Evolutionary conservation across 2,888 invertebrate genomes (phyloP).

Genomic region (Hirtodrosophila alboralis): DNA sequence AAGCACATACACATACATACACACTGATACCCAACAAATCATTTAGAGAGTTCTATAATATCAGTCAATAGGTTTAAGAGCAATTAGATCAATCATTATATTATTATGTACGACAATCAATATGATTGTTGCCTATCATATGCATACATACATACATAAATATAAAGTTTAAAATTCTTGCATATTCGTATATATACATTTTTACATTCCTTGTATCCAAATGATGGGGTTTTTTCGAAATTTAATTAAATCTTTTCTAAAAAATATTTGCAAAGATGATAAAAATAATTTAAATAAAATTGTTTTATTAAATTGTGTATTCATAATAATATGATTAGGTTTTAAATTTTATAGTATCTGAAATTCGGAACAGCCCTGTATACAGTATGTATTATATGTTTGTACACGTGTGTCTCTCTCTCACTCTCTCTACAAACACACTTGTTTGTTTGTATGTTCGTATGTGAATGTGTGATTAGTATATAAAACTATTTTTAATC

Average conservation of each 20-base stretch:
- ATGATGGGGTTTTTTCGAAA: no score
- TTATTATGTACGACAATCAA: background rate
- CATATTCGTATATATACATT: no score
- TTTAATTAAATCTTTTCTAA: no score
- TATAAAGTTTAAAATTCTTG: no score
- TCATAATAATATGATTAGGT: background rate
- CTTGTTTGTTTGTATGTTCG: constrained; percentile 1
- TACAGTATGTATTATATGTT: constrained; percentile 5
- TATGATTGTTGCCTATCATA: constrained; percentile 2
- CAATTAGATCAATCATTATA: constrained; percentile 1
- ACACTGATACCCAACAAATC: constrained; percentile 5
- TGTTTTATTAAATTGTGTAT: no score
- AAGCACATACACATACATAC: background rate
- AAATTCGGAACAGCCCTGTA: constrained; percentile 16
- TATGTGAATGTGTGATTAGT: constrained; percentile 14
- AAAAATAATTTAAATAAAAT: no score
- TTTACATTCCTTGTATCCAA: no score
- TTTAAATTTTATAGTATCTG: background rate
- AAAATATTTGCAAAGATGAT: no score
- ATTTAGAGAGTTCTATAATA: constrained; percentile 12
- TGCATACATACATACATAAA: constrained; percentile 1
- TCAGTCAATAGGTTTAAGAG: constrained; percentile 5
- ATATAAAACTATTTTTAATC: constrained; percentile 49
- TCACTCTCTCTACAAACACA: no score
- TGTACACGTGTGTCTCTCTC: constrained; percentile 18